These are phyloP conservation scores for Arctia plantaginis DNA, from an alignment of 2,888 invertebrate species.

Conservation along the genomic window DNA sequence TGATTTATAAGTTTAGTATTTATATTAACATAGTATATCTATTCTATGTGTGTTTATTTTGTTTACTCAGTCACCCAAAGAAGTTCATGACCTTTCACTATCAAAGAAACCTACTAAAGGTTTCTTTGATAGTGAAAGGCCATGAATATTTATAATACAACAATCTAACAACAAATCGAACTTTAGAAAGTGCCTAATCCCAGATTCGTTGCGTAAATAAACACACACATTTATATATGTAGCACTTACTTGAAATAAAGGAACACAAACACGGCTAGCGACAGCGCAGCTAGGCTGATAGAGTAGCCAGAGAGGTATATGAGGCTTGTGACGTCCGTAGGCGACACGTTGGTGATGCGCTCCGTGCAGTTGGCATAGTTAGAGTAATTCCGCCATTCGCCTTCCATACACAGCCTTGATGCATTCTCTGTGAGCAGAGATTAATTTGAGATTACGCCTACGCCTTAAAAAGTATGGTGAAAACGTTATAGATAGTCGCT, in stretches of 20 bases:
- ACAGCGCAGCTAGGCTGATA: conserved; percentile 92
- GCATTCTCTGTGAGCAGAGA: conserved; percentile 90
- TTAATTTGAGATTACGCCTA: neutral
- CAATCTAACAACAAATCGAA: neutral
- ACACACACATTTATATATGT: neutral
- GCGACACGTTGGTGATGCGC: conserved; percentile 81
- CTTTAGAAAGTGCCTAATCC: neutral
- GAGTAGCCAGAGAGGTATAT: conserved; percentile 95
- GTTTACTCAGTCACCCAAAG: neutral
- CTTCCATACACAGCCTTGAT: conserved; percentile 92
- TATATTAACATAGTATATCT: too few species aligned
- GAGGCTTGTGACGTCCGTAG: conserved; percentile 90
- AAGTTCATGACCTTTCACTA: neutral
- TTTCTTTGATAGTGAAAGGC: neutral
- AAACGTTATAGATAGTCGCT: neutral
- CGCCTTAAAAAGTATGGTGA: neutral
- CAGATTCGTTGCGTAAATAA: neutral
- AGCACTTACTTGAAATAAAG: conserved; percentile 94
- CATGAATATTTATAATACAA: neutral
- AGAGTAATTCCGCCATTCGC: conserved; percentile 93
- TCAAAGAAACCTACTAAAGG: neutral
- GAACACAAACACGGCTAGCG: conserved; percentile 94
- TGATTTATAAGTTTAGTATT: too few species aligned
- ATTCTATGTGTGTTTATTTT: neutral
- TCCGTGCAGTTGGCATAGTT: conserved; percentile 92